These are phyloP conservation scores for Hystrix brachyura DNA, from an alignment of 2,113 vertebrate species.

Conservation along the genomic window DNA sequence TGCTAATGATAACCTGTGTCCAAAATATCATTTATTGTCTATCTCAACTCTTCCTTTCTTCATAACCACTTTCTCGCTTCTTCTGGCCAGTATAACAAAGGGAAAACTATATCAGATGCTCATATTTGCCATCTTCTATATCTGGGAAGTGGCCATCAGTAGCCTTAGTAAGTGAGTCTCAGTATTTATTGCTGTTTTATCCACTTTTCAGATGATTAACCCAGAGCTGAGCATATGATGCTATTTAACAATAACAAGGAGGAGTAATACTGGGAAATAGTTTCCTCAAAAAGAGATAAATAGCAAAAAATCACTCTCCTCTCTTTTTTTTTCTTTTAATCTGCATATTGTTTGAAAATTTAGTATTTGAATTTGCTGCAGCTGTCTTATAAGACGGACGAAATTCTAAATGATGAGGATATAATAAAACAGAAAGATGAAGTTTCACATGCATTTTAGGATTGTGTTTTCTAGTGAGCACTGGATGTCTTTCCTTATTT, in stretches of 20 bases:
- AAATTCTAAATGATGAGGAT: neutral
- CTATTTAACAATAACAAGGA: constrained; percentile 19
- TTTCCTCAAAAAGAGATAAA: neutral
- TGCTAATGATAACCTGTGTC: neutral
- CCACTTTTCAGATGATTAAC: neutral
- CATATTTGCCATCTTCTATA: neutral
- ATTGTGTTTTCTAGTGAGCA: neutral
- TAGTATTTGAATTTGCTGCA: neutral
- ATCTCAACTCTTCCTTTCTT: neutral
- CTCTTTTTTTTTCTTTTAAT: neutral
- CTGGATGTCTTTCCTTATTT: neutral
- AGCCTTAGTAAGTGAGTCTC: neutral
- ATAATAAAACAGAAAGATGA: neutral
- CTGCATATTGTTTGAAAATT: neutral
- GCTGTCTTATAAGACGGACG: neutral
- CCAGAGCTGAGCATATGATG: neutral
- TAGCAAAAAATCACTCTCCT: neutral
- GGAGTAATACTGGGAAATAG: neutral
- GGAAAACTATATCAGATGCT: neutral
- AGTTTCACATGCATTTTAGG: neutral
- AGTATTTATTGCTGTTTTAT: neutral
- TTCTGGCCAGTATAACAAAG: neutral
- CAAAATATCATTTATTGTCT: neutral
- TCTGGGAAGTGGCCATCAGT: neutral
- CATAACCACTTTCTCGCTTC: neutral